Evolutionary conservation across 2,113 vertebrate genomes (phyloP).

Genomic region (Polyodon spathula): DNA sequence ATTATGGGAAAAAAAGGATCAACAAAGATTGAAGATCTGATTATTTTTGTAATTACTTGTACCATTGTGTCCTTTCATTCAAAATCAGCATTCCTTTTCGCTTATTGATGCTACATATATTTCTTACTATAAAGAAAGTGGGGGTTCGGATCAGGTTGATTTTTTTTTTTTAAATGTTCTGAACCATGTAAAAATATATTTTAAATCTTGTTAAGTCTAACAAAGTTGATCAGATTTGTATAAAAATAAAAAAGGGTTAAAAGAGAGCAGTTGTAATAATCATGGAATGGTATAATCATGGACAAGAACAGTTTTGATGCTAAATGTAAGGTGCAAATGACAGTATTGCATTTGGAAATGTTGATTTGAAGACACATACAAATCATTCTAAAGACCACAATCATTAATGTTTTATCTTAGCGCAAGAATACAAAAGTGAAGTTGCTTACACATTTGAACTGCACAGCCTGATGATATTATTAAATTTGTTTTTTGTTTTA

Average conservation of each 20-base stretch:
- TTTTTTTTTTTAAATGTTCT: conserved; percentile 14
- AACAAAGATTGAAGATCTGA: conserved; percentile 53
- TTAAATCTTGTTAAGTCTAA: conserved; percentile 17
- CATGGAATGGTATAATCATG: not conserved
- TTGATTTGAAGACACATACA: too few species aligned
- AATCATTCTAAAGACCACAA: too few species aligned
- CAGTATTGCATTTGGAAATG: too few species aligned
- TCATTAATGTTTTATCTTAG: too few species aligned
- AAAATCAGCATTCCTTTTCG: conserved; percentile 69
- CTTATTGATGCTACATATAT: conserved; percentile 25
- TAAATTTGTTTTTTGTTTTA: too few species aligned
- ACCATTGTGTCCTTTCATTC: conserved; percentile 46
- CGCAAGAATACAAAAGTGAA: too few species aligned
- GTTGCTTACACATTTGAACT: too few species aligned
- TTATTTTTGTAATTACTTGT: conserved; percentile 95
- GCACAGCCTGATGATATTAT: too few species aligned
- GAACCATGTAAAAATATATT: conserved; percentile 20
- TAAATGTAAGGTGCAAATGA: too few species aligned
- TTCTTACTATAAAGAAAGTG: conserved; percentile 23
- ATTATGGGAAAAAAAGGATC: conserved; percentile 31
- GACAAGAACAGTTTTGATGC: too few species aligned
- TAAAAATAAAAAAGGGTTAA: not conserved
- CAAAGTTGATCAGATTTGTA: not conserved
- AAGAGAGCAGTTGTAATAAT: not conserved
- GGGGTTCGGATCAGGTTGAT: conserved; percentile 18